These are phyloP conservation scores for Xiphophorus couchianus DNA, from an alignment of 2,113 vertebrate species.

Conservation along the genomic window DNA sequence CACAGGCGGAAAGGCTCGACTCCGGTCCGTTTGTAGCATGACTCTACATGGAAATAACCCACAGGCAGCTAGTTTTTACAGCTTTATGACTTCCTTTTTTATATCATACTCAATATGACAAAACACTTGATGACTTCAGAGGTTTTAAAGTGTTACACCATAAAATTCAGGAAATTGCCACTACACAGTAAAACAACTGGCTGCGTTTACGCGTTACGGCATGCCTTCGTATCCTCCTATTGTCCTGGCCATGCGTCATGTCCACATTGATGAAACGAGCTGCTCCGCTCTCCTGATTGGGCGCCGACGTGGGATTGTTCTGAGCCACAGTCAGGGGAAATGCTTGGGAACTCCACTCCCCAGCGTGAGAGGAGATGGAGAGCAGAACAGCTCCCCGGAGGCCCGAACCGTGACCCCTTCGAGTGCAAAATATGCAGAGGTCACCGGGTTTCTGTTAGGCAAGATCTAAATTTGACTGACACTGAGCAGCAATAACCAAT, in stretches of 20 bases:
- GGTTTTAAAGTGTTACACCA: slow-evolving; percentile 52
- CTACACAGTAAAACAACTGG: slow-evolving; percentile 27
- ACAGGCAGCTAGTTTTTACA: slow-evolving; percentile 45
- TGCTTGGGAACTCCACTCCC: slow-evolving; percentile 94
- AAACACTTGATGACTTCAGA: slow-evolving; percentile 31
- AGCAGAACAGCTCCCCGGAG: slow-evolving; percentile 89
- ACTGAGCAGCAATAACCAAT: slow-evolving; percentile 80
- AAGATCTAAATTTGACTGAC: slow-evolving; percentile 84
- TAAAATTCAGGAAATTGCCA: slow-evolving; percentile 57
- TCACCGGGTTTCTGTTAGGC: slow-evolving; percentile 86
- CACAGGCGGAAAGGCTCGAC: slow-evolving; percentile 24
- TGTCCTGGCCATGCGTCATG: slow-evolving; percentile 95
- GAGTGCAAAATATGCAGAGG: slow-evolving; percentile 94
- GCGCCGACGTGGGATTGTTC: slow-evolving; percentile 89
- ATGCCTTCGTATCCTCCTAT: slow-evolving; percentile 97
- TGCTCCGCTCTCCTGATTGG: slow-evolving; percentile 81
- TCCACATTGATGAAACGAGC: slow-evolving; percentile 81
- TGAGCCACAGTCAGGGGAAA: slow-evolving; percentile 87
- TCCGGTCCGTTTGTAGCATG: slow-evolving; percentile 46
- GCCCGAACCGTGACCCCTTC: slow-evolving; percentile 87
- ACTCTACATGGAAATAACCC: slow-evolving; percentile 43
- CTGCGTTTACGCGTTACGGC: slow-evolving; percentile 86
- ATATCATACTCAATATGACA: slow-evolving; percentile 38
- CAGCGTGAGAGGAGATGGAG: slow-evolving; percentile 92
- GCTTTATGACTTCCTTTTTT: slow-evolving; percentile 25